Conservation (phyloP, 2,888 invertebrate genomes). For the Tipula unca region DNA sequence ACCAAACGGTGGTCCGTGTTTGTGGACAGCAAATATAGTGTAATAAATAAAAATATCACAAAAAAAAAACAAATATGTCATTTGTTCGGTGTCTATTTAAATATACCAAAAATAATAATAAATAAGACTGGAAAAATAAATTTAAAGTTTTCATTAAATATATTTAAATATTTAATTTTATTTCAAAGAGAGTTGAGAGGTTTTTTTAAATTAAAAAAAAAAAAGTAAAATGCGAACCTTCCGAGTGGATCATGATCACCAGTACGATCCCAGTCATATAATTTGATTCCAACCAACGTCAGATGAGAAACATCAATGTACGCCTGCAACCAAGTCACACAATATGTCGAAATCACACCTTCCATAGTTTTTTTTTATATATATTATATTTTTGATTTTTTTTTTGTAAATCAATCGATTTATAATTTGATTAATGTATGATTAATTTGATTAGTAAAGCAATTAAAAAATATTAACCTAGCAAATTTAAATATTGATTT, state of each 20-base stretch:
- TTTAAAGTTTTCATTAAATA: conserved; percentile 23
- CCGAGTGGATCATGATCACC: conserved; percentile 88
- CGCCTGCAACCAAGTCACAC: conserved; percentile 42
- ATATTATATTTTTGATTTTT: neutral
- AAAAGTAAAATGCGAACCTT: conserved; percentile 53
- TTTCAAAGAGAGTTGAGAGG: neutral
- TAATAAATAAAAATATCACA: no score
- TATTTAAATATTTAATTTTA: neutral
- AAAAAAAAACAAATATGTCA: conserved; percentile 17
- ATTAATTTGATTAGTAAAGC: neutral
- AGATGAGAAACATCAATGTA: conserved; percentile 50
- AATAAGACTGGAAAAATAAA: neutral
- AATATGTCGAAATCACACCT: neutral
- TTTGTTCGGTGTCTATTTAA: neutral
- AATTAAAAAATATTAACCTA: neutral
- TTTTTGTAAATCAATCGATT: neutral
- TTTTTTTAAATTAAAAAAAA: neutral
- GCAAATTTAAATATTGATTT: neutral
- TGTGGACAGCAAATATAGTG: neutral
- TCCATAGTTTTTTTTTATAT: neutral
- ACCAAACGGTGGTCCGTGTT: neutral
- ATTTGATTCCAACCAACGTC: conserved; percentile 52
- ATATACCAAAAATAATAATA: neutral
- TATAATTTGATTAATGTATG: neutral
- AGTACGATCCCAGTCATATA: conserved; percentile 89